These are phyloP conservation scores for Epirrita christyi DNA, from an alignment of 2,888 invertebrate species.

Conservation along the genomic window DNA sequence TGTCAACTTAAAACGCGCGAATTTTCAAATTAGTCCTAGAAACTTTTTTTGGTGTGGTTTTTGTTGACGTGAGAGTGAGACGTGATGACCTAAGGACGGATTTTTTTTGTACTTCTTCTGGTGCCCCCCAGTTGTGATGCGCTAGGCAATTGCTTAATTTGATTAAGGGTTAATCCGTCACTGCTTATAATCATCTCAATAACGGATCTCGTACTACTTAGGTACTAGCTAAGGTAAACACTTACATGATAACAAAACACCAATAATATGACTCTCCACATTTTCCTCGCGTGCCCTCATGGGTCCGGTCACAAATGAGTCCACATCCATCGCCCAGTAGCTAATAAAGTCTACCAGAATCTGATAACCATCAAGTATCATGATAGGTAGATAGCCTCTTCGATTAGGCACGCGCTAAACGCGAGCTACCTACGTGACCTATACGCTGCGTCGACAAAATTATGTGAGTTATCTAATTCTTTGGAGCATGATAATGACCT, in stretches of 20 bases:
- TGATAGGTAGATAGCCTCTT: slow-evolving; percentile 10
- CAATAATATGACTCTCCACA: slow-evolving; percentile 44
- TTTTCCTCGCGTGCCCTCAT: slow-evolving; percentile 45
- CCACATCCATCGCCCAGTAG: background rate
- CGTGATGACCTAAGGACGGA: no score
- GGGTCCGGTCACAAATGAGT: slow-evolving; percentile 40
- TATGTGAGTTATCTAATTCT: slow-evolving; percentile 20
- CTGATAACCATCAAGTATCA: slow-evolving; percentile 16
- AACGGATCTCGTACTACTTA: no score
- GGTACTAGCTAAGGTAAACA: slow-evolving; percentile 2
- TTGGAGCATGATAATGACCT: slow-evolving; percentile 27
- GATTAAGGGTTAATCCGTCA: no score
- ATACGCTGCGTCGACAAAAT: slow-evolving; percentile 26
- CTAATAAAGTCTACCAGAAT: slow-evolving; percentile 30
- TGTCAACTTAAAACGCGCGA: no score
- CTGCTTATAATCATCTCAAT: no score
- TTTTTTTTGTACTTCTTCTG: no score
- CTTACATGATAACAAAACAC: slow-evolving; percentile 39
- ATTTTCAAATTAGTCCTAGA: no score
- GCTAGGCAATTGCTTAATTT: no score
- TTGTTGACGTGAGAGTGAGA: no score
- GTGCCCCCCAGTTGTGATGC: no score
- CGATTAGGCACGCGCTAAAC: slow-evolving; percentile 35
- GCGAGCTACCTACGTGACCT: slow-evolving; percentile 44
- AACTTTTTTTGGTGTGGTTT: no score